Evolutionary conservation across 1,140 invertebrate species (phyloP).

Genomic region (Drosophila suzukii): DNA sequence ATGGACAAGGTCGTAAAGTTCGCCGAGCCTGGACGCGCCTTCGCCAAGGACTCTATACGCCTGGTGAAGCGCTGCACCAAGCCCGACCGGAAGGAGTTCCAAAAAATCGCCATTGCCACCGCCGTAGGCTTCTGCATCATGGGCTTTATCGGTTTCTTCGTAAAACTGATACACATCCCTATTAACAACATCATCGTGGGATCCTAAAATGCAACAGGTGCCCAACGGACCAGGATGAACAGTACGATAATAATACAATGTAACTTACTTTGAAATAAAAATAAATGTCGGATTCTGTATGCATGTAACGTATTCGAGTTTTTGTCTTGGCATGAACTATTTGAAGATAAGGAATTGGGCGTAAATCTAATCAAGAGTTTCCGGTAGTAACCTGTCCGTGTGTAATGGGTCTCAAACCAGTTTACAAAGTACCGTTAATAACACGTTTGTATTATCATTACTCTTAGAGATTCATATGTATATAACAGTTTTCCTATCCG

Average conservation of each 20-base stretch:
- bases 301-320: neutral
- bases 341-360: neutral
- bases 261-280: conserved; percentile 1
- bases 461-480: no score
- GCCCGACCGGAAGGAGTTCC: conserved; percentile 99
- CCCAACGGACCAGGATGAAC: conserved; percentile 2
- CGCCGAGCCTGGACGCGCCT: conserved; percentile 97
- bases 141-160: conserved; percentile 99
- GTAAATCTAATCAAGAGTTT: no score
- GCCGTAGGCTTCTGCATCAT: conserved; percentile 99
- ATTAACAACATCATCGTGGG: conserved; percentile 99
- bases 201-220: conserved; percentile 85
- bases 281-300: neutral
- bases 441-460: no score
- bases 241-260: conserved; percentile 24
- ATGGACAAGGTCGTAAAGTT: conserved; percentile 99
- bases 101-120: conserved; percentile 99
- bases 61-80: conserved; percentile 99
- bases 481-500: no score
- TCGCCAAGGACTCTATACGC: conserved; percentile 98
- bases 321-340: neutral
- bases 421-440: no score
- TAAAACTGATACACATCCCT: conserved; percentile 99
- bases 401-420: no score
- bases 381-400: no score